These are phyloP conservation scores for Cerastoderma edule DNA, from an alignment of 2,888 invertebrate genomes.

Conservation along the genomic window DNA sequence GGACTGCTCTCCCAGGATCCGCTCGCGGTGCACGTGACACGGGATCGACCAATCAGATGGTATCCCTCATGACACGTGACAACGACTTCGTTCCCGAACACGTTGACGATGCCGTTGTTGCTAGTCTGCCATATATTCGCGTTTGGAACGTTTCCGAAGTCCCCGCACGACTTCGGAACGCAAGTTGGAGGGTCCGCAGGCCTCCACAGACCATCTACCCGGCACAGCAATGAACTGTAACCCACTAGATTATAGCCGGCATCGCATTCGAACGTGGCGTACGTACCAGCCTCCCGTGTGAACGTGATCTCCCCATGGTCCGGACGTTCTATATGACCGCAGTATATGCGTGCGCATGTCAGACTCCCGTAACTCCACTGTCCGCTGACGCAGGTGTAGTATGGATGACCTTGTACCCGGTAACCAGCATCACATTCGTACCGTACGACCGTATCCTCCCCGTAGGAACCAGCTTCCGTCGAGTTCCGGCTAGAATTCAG, in stretches of 20 bases:
- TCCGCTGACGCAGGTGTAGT: conserved; percentile 19
- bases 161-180: conserved; percentile 29
- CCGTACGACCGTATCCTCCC: background rate
- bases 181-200: conserved; percentile 31
- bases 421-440: conserved; percentile 35
- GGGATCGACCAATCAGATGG: conserved; percentile 21
- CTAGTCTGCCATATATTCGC: conserved; percentile 22
- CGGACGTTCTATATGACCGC: conserved; percentile 22
- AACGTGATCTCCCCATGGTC: conserved; percentile 21
- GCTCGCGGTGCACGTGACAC: conserved; percentile 27
- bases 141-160: conserved; percentile 30
- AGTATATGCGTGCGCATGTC: conserved; percentile 9
- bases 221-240: conserved; percentile 7
- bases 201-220: conserved; percentile 30
- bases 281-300: conserved; percentile 9
- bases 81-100: conserved; percentile 29
- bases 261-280: conserved; percentile 20
- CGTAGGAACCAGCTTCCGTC: conserved; percentile 14
- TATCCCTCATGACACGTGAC: conserved; percentile 32
- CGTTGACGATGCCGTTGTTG: conserved; percentile 1
- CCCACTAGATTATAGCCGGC: conserved; percentile 27
- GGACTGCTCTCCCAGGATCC: conserved; percentile 40
- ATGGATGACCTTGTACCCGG: background rate
- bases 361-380: conserved; percentile 15
- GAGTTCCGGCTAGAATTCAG: conserved; percentile 5